Base-by-base conservation (phyloP, 2,797 vertebrate species). In the Chloroceryle amazona region DNA sequence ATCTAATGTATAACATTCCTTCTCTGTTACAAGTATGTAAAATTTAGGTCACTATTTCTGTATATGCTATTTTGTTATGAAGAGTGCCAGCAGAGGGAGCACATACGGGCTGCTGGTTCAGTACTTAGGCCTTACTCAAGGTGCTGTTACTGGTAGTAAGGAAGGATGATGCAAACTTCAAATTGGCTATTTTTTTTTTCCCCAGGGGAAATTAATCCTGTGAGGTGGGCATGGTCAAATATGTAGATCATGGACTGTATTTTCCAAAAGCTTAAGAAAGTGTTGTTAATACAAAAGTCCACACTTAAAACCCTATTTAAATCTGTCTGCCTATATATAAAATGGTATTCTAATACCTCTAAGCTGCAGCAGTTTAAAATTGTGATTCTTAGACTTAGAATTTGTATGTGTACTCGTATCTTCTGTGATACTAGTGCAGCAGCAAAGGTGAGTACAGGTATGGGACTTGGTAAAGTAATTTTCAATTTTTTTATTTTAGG, bases 401-500 rank as follows among this genome's bases (percentile, higher is more conserved):
- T 54, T 18, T n/a, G 13, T 62, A 20, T 21, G 3, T 42, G 28
- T 87, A 29, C 25, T 52, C 23, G 0, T 22, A 4, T n/a, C 16
- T 57, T 68, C 31, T 78, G 0, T 61, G 13, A 8, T 20, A 28
- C 16, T 55, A 33, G 3, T 55, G 17, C 23, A 73, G 37, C 28
- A 39, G 57, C 29, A 67, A 54, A 44, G 65, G 54, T 65, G 42
- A 81, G 61, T 57, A 26, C 5, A 74, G 68, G 31, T 4, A 11
- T 1, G 5, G 26, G 29, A 65, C 67, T 54, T 70, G 71, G 47
- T 85, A 57, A 91, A 28, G 86, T 47, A 90, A 25, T 80, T 96
- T 96, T 87, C 47, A 19, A 93, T 35, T 89, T 90, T 92, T 96
- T 91, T 37, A 96, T 96, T 98, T 71, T 96, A 99, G 99, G 99